phyloP scores from a whole-genome alignment of 2,797 vertebrate species.

The Manis javanica region DNA sequence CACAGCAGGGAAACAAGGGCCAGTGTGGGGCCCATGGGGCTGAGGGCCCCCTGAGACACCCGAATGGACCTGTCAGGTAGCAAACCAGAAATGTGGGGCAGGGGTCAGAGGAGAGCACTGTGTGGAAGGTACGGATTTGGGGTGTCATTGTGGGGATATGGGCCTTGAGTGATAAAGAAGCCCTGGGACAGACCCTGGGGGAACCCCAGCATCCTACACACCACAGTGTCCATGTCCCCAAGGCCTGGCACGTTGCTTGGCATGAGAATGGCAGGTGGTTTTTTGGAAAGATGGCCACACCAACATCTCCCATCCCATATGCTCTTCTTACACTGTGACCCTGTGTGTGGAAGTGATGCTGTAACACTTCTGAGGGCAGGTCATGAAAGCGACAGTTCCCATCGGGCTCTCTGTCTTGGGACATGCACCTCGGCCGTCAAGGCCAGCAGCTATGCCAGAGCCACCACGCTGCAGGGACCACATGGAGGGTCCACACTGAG shows the following conservation, averaged over 20 bases:
- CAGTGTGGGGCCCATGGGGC: not conserved
- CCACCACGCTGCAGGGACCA: not conserved
- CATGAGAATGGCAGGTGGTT: not conserved
- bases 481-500: not conserved
- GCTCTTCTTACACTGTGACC: not conserved
- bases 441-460: not conserved
- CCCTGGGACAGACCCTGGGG: not conserved
- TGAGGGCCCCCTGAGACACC: not conserved
- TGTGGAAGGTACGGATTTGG: not conserved
- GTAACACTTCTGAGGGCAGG: no score
- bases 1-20: not conserved
- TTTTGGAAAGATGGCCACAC: not conserved
- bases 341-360: not conserved
- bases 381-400: fast-evolving
- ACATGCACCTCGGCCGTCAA: not conserved
- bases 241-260: no score
- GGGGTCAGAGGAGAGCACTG: not conserved
- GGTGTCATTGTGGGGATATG: fast-evolving
- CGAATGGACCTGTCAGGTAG: no score
- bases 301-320: not conserved
- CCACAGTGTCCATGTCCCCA: not conserved
- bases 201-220: not conserved
- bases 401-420: not conserved
- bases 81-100: not conserved
- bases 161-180: not conserved